Evolutionary conservation across 2,888 invertebrate genomes (phyloP), one percentile per base, ranked within the genome.

Genomic region (Volucella zonaria): DNA sequence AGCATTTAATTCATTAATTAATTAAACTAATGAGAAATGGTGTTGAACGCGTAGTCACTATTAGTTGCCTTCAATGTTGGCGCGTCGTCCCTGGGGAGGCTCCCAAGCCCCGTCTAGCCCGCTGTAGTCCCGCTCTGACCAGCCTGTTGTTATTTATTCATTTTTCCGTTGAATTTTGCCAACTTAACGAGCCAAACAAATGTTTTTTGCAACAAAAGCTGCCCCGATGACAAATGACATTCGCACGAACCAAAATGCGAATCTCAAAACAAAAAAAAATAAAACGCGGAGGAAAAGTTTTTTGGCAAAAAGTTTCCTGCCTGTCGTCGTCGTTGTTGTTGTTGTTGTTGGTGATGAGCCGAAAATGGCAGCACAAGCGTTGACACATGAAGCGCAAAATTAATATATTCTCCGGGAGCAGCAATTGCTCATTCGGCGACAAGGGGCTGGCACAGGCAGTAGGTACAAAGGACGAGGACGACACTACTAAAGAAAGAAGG

Each of bases 21-120:
- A 85, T 85, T 80, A 85, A 85, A 85, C 85, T 85, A 80, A 85
- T 85, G 85, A 85, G 85, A 85, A 81, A 81, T 71, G 38, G 76
- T 85, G 85, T 85, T 76, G 49, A 76, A 73, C 81, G 71, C 80
- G 67, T 85, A 75, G 70, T 76, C 75, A 73, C 76, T 67, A 85
- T 85, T 85, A 80, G 76, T 71, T 71, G 70, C 51, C 40, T 43
- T 38, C 61, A 40, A 12, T 18, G 15, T 8, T 54, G 12, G 12
- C 31, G 11, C 9, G 9, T 2, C 8, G 8, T 11, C 14, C 52
- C 3, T 15, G 12, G 23, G 6, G 31, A 31, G 31, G 8, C n/a
- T 12, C 31, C n/a, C 54, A 54, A 18, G 1, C 12, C 56, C 31
- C 56, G 10, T 23, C n/a, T 23, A 14, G 6, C 51, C 51, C 12